Conservation (phyloP, 2,797 vertebrate genomes). For the Xenentodon cancila region DNA sequence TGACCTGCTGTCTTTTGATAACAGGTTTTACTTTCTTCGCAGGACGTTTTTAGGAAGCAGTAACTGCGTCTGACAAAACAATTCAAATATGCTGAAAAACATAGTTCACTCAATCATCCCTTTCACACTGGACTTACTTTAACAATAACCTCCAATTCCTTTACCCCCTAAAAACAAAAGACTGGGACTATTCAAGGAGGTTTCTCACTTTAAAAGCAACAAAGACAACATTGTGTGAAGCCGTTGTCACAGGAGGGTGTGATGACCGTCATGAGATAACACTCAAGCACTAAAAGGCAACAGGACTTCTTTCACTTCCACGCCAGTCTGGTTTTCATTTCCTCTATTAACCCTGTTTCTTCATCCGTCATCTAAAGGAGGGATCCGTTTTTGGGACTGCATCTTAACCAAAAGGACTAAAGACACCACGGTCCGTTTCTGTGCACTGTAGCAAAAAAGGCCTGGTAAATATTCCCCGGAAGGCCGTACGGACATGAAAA, state of each 20-base stretch:
- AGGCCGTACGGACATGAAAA: constrained; percentile 35
- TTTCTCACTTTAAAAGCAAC: background rate
- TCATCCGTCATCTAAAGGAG: constrained; percentile 7
- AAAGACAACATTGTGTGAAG: constrained; percentile 39
- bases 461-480: constrained; percentile 2
- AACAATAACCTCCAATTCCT: background rate
- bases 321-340: constrained; percentile 47
- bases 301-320: constrained; percentile 62
- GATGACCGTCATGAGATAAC: constrained; percentile 55
- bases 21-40: no score
- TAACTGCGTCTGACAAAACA: no score
- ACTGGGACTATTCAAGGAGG: background rate
- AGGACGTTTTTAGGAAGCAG: no score
- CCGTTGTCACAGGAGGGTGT: constrained; percentile 17
- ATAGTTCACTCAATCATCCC: no score
- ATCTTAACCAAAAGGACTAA: background rate
- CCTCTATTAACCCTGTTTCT: constrained; percentile 27
- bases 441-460: constrained; percentile 2
- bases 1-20: no score
- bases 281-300: constrained; percentile 6
- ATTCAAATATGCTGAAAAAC: no score
- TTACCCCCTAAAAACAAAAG: background rate
- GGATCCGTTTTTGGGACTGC: background rate
- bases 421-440: background rate
- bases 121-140: background rate